Base-by-base conservation (phyloP, 2,888 invertebrate species). In the Drosophila ochracea region DNA sequence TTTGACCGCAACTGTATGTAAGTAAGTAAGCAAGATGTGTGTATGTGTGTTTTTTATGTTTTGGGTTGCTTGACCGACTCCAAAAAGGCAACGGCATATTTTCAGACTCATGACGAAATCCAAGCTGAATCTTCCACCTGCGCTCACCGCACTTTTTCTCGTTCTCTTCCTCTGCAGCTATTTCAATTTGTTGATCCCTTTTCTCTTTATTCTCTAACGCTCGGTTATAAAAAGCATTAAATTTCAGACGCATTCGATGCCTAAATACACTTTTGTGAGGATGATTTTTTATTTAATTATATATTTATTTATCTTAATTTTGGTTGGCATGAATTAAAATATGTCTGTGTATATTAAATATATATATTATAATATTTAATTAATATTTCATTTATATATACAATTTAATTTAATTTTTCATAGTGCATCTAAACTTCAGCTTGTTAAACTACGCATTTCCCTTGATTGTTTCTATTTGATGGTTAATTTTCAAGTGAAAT, bases 61-160 rank as follows among this genome's bases (percentile, higher is more conserved):
- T 63, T 74, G 68, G 68, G 76, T 78, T 83, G 72, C 75, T 80
- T 81, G 90, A 80, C 89, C 78, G 72, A 71, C 65, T 70, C 53
- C 39, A 41, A 58, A 72, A 60, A 62, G 43, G 35, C 63, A 70
- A 68, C 68, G 78, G 72, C 61, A 68, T 83, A 88, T 87, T 86
- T 84, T 89, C 67, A 80, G 73, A 65, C 43, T 74, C 71, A 82
- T 87, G 89, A 90, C 91, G 89, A 90, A 77, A 80, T 47, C 65
- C 77, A 58, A 55, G 35, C 47, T 54, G 47, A 57, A n/a, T 72
- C 82, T 74, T 47, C 50, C 69, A 76, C 68, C 72, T 73, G 78
- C 49, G 50, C 19, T 54, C 49, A 21, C 53, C 25, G 5, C 41
- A 11, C 59, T 28, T 9, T 28, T 63, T 33, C 66, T 13, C 33